Evolutionary conservation across 1,140 invertebrate genomes (phyloP).

Genomic region (Leptopilina boulardi): DNA sequence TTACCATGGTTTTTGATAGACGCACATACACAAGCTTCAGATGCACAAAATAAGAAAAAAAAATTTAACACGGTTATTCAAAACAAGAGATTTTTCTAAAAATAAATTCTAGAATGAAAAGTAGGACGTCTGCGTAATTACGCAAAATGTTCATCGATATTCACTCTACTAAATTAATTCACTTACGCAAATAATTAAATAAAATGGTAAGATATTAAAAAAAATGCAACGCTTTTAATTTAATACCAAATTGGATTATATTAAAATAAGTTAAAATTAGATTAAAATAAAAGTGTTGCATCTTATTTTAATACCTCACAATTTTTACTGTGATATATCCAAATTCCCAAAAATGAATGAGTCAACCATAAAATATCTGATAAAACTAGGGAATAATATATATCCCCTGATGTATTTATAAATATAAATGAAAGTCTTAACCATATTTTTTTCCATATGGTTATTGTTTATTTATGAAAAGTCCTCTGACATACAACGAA

Average conservation of each 20-base stretch:
- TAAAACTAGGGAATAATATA: no score
- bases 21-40: no score
- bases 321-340: no score
- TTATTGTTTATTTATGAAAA: conserved; percentile 60
- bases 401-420: no score
- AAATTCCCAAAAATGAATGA: no score
- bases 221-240: not conserved
- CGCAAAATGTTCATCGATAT: not conserved
- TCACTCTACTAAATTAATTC: conserved; percentile 1
- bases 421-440: no score
- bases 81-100: not conserved
- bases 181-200: conserved; percentile 9
- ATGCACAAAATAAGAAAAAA: not conserved
- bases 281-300: no score
- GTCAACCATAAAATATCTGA: no score
- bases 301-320: no score
- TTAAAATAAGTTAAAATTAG: no score
- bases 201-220: not conserved
- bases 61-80: not conserved
- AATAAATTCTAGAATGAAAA: conserved; percentile 9
- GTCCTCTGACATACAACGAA: conserved; percentile 46
- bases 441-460: no score
- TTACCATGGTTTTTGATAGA: not conserved
- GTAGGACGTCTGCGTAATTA: not conserved
- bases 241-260: no score